These are phyloP conservation scores for Lasiurus borealis DNA, from an alignment of 2,113 vertebrate species.

Conservation along the genomic window DNA sequence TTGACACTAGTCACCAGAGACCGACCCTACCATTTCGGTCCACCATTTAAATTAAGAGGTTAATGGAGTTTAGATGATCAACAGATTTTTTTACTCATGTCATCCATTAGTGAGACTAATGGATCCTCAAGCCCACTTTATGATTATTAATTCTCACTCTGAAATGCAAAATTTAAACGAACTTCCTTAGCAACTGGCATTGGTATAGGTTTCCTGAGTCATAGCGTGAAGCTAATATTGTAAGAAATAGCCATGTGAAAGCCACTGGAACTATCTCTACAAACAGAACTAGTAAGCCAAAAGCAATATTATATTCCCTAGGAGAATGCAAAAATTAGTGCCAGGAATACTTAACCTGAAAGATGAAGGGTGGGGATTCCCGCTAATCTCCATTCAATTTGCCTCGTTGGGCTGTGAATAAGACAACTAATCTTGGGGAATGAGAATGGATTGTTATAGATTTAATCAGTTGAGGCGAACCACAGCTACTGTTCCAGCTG, in stretches of 20 bases:
- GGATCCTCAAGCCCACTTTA: not conserved
- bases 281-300: not conserved
- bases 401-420: not conserved
- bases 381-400: not conserved
- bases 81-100: not conserved
- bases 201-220: not conserved
- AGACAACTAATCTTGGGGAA: slow-evolving; percentile 22
- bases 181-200: not conserved
- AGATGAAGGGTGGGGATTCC: not conserved
- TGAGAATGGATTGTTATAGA: not conserved
- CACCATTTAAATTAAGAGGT: not conserved
- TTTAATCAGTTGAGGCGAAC: slow-evolving; percentile 10
- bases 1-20: not conserved
- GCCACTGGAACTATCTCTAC: not conserved
- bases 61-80: not conserved
- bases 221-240: not conserved
- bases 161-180: not conserved
- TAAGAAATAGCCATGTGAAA: not conserved
- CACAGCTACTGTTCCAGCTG: not conserved
- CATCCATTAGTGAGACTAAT: not conserved
- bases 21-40: not conserved
- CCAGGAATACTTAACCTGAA: not conserved
- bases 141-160: not conserved
- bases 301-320: not conserved
- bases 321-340: not conserved